Evolutionary conservation across 2,113 vertebrate species (phyloP).

Genomic region (Chitala chitala): DNA sequence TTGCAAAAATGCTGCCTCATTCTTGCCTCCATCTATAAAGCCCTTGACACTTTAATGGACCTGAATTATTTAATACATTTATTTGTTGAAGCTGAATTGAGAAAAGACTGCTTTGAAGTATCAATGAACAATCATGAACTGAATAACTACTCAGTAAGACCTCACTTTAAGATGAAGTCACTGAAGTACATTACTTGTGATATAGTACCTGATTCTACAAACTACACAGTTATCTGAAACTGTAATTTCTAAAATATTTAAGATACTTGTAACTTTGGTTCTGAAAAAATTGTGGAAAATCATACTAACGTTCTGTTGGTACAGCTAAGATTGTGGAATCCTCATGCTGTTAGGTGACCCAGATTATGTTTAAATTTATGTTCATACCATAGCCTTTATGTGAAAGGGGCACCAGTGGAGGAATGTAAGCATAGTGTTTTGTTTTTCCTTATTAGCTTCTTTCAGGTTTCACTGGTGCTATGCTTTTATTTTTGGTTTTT

Average conservation of each 20-base stretch:
- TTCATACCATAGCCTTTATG: too few species aligned
- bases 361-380: too few species aligned
- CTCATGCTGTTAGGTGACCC: neutral
- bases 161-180: neutral
- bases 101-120: conserved; percentile 13
- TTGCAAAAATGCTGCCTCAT: conserved; percentile 15
- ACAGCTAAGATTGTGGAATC: neutral
- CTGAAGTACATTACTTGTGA: neutral
- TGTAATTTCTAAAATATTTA: too few species aligned
- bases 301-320: neutral
- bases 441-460: too few species aligned
- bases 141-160: neutral
- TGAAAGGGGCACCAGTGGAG: too few species aligned
- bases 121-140: neutral
- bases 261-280: too few species aligned
- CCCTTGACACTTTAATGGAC: conserved; percentile 6
- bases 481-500: too few species aligned
- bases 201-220: conserved; percentile 1
- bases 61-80: conserved; percentile 17
- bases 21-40: conserved; percentile 10
- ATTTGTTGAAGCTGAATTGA: conserved; percentile 14
- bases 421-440: too few species aligned
- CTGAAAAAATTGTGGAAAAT: too few species aligned
- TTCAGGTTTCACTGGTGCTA: too few species aligned
- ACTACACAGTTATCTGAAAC: neutral